Percentiles rank a stretch among this genome's conserved stretches.
Conservation (phyloP, 2,797 vertebrate genomes). For the Myoxocephalus aenaeus region DNA sequence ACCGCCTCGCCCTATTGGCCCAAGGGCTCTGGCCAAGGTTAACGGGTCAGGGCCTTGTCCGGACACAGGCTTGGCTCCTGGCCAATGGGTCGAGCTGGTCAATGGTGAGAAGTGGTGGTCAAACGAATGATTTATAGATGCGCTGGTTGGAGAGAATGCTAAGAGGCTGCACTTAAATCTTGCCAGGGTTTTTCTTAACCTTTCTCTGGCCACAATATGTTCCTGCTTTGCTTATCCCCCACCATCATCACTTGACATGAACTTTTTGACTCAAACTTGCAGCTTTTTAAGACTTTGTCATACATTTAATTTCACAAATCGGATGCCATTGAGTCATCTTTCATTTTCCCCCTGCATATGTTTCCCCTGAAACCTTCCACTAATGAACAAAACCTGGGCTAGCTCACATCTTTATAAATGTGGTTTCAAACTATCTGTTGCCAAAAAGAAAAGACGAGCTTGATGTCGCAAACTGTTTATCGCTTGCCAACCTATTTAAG, state of each 20-base stretch:
- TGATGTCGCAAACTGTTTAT: constrained; percentile 74
- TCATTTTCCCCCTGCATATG: constrained; percentile 58
- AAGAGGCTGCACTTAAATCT: constrained; percentile 68
- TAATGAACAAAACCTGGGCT: constrained; percentile 76
- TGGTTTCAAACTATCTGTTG: constrained; percentile 67
- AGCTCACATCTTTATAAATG: constrained; percentile 66
- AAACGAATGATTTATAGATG: constrained; percentile 85
- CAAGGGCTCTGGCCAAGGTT: constrained; percentile 84
- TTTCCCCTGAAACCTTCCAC: constrained; percentile 63
- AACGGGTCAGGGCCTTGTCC: constrained; percentile 90
- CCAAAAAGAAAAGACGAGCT: constrained; percentile 73
- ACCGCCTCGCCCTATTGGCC: constrained; percentile 83
- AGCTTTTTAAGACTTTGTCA: constrained; percentile 38
- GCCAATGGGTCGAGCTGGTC: constrained; percentile 80
- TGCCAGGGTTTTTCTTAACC: constrained; percentile 35
- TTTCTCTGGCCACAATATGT: constrained; percentile 59
- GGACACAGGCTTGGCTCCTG: constrained; percentile 85
- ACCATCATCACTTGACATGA: constrained; percentile 41
- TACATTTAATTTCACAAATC: constrained; percentile 60
- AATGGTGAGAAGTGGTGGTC: constrained; percentile 61
- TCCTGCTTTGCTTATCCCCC: constrained; percentile 55
- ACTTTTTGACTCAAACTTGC: constrained; percentile 35
- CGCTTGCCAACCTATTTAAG: constrained; percentile 77
- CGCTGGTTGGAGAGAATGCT: constrained; percentile 68
- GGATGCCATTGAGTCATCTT: constrained; percentile 56